Evolutionary conservation across 2,113 vertebrate species (phyloP).

Genomic region (Candoia aspera): DNA sequence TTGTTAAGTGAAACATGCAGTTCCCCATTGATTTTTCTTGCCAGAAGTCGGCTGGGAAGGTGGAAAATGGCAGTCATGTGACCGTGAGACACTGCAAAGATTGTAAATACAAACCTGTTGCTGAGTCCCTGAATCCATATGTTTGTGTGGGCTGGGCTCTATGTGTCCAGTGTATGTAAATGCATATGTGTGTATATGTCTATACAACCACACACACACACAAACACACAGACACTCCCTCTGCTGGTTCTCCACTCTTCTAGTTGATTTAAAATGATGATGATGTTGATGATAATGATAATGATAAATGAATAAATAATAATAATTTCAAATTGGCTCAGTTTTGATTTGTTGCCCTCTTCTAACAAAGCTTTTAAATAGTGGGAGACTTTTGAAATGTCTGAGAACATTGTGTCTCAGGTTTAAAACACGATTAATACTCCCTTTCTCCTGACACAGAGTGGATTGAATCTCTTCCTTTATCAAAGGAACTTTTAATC

Average conservation of each 20-base stretch:
- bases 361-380: background rate
- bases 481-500: conserved; percentile 46
- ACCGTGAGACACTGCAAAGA: no score
- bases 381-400: conserved; percentile 17
- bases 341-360: background rate
- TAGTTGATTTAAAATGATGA: background rate
- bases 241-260: background rate
- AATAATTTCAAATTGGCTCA: background rate
- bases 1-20: no score
- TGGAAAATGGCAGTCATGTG: no score
- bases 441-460: conserved; percentile 36
- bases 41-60: no score
- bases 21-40: no score
- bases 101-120: no score
- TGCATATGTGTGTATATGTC: no score
- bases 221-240: no score
- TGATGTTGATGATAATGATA: background rate
- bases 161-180: background rate
- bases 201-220: no score
- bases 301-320: background rate
- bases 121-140: no score
- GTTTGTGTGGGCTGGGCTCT: background rate
- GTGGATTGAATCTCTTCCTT: conserved; percentile 34
- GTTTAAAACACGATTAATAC: conserved; percentile 34
- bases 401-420: conserved; percentile 23